A percentile compares a stretch with the other conserved stretches of the same genome.
Conservation (phyloP, 2,113 vertebrate species). For the Piliocolobus tephrosceles region DNA sequence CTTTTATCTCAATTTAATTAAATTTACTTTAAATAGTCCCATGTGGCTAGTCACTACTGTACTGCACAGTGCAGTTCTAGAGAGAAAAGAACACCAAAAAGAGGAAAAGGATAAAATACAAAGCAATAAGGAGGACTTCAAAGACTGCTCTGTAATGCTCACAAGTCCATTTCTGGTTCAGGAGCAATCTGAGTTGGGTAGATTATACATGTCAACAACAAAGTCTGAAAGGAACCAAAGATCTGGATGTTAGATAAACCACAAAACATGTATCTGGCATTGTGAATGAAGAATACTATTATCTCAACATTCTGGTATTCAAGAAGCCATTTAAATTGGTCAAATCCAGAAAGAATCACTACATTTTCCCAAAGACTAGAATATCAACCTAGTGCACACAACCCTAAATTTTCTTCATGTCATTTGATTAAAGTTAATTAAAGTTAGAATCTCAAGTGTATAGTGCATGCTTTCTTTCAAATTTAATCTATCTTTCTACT, state of each 20-base stretch:
- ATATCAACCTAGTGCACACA: background rate
- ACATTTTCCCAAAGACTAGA: background rate
- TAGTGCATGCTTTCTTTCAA: constrained; percentile 56
- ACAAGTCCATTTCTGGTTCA: background rate
- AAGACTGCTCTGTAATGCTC: background rate
- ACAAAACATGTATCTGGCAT: background rate
- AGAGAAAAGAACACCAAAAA: background rate
- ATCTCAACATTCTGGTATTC: background rate
- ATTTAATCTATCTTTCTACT: constrained; percentile 60
- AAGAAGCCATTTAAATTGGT: background rate
- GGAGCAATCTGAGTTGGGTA: background rate
- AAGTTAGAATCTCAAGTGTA: constrained; percentile 51
- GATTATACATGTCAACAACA: background rate
- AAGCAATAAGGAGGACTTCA: background rate
- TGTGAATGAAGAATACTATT: background rate
- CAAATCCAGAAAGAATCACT: background rate
- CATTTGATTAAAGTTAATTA: constrained; percentile 48
- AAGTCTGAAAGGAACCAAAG: background rate
- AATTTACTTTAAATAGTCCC: background rate
- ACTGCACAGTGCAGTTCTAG: background rate
- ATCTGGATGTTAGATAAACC: background rate
- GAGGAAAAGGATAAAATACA: background rate
- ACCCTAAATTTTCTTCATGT: constrained; percentile 25
- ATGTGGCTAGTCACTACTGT: background rate
- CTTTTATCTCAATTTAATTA: constrained; percentile 9